Percentiles rank a stretch among this genome's conserved stretches.
phyloP scores from a whole-genome alignment of 2,797 vertebrate species.

The Todus mexicanus region DNA sequence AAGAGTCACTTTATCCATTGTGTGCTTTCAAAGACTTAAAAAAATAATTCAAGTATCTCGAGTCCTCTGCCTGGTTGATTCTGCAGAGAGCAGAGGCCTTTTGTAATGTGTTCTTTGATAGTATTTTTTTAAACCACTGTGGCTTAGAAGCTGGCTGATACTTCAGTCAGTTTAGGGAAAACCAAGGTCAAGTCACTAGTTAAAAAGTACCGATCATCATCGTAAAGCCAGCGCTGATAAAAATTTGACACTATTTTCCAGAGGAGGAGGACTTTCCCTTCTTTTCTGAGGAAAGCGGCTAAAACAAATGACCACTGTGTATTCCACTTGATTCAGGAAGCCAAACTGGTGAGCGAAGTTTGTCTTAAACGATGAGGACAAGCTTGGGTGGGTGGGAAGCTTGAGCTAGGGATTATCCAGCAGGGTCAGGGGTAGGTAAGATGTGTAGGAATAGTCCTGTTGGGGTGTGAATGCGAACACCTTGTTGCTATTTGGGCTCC shows the following conservation, averaged over 20 bases:
- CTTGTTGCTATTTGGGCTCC: neutral
- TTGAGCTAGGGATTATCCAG: neutral
- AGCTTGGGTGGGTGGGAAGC: neutral
- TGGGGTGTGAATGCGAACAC: neutral
- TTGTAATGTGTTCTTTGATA: neutral
- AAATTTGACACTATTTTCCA: slow-evolving; percentile 57
- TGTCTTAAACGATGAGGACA: slow-evolving; percentile 13
- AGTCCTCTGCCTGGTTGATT: neutral
- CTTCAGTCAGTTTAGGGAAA: slow-evolving; percentile 26
- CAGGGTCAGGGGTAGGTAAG: slow-evolving; percentile 8
- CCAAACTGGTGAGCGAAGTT: slow-evolving; percentile 8
- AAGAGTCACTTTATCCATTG: slow-evolving; percentile 43
- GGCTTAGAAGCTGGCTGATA: neutral
- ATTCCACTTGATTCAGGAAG: slow-evolving; percentile 47
- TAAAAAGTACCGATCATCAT: slow-evolving; percentile 8
- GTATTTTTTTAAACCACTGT: neutral
- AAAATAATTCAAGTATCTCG: neutral
- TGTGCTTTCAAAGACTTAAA: slow-evolving; percentile 1
- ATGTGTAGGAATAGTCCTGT: neutral
- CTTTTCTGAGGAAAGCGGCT: slow-evolving; percentile 56
- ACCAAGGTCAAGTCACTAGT: slow-evolving; percentile 38
- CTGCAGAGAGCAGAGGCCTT: neutral
- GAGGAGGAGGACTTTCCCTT: slow-evolving; percentile 62
- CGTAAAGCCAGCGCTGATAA: slow-evolving; percentile 40
- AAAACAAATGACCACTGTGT: slow-evolving; percentile 52